A percentile compares a stretch with the other conserved stretches of the same genome.
These are phyloP conservation scores for Drosophila oshimai DNA, from an alignment of 1,140 invertebrate species.

Conservation along the genomic window DNA sequence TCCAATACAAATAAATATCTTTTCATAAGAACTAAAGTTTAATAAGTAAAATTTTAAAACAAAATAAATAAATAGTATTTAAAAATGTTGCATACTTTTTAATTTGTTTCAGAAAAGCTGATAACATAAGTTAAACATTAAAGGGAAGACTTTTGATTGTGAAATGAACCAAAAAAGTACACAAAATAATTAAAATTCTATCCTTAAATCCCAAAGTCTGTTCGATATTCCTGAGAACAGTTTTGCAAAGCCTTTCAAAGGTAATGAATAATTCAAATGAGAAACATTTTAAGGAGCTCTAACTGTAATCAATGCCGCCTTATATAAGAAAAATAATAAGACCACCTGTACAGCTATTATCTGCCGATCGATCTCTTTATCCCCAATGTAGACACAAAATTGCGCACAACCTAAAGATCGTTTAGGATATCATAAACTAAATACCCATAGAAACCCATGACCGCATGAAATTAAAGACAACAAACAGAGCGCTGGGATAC, in stretches of 20 bases:
- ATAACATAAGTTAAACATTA: too few relatives aligned
- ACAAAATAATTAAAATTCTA: neutral
- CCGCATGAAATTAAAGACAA: slow-evolving; percentile 68
- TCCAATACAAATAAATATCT: too few relatives aligned
- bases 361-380: slow-evolving; percentile 29
- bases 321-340: slow-evolving; percentile 19
- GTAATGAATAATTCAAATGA: neutral
- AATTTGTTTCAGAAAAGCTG: too few relatives aligned
- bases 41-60: too few relatives aligned
- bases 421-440: slow-evolving; percentile 55
- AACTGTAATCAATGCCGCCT: neutral
- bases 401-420: slow-evolving; percentile 37
- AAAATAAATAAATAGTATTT: too few relatives aligned
- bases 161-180: neutral
- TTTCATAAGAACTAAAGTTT: too few relatives aligned
- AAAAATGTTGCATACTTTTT: too few relatives aligned
- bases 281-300: neutral
- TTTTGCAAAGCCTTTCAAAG: neutral
- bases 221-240: neutral
- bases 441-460: slow-evolving; percentile 28
- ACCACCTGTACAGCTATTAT: slow-evolving; percentile 56
- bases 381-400: slow-evolving; percentile 40
- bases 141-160: too few relatives aligned
- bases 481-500: slow-evolving; percentile 13
- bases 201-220: neutral